phyloP scores from a whole-genome alignment of 2,888 invertebrate species.

The Chloroclystis v-ata region DNA sequence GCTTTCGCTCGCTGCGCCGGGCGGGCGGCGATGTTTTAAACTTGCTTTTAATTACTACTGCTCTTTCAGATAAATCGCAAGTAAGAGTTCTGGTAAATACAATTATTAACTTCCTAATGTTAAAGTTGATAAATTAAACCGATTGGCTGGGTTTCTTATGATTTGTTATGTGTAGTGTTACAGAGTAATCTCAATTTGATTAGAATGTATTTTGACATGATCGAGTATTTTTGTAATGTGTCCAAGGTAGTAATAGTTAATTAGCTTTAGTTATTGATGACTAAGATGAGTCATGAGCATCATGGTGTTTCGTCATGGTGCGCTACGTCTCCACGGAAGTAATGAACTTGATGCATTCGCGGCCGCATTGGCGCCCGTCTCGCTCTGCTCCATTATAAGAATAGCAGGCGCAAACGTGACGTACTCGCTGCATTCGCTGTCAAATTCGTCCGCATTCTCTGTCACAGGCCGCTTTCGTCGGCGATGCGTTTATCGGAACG shows the following conservation, averaged over 20 bases:
- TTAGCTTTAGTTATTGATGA: no score
- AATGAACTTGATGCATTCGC: constrained; percentile 76
- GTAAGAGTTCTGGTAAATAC: no score
- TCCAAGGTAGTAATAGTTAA: no score
- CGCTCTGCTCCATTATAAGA: constrained; percentile 57
- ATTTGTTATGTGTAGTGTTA: no score
- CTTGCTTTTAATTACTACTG: constrained; percentile 48
- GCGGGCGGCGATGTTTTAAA: constrained; percentile 50
- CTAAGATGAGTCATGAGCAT: no score
- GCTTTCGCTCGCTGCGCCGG: constrained; percentile 70
- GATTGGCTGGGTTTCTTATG: no score
- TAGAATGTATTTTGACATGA: no score
- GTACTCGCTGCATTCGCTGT: constrained; percentile 72
- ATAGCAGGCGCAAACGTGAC: constrained; percentile 69
- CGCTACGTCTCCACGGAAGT: constrained; percentile 65
- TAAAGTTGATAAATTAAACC: no score
- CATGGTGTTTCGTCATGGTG: no score
- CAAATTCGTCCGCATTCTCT: constrained; percentile 76
- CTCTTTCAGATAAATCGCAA: constrained; percentile 2
- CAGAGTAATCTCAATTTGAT: no score
- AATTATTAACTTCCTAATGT: no score
- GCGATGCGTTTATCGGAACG: constrained; percentile 78
- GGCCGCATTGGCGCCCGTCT: constrained; percentile 58
- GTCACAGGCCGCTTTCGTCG: constrained; percentile 77
- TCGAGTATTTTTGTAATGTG: no score